Conservation (phyloP, 1,140 invertebrate species). For the Pissodes strobi region DNA sequence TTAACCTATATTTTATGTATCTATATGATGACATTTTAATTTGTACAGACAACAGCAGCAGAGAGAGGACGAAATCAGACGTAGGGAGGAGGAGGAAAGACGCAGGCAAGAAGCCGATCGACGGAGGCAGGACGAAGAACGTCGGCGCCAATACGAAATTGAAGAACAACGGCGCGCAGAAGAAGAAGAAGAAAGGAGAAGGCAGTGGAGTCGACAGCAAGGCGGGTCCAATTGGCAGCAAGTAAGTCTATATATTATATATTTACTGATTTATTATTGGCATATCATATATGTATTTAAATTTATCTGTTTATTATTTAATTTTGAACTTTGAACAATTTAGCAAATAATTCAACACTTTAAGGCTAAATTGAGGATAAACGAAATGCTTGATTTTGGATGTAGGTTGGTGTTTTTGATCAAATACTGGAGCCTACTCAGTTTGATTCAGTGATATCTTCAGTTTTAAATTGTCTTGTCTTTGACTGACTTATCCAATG, state of each 20-base stretch:
- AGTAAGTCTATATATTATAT: not conserved
- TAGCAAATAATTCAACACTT: no score
- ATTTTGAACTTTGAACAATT: no score
- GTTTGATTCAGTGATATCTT: not conserved
- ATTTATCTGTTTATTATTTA: no score
- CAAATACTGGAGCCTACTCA: no score
- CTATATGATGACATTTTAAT: not conserved
- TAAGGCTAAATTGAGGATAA: no score
- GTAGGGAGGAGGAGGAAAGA: slow-evolving; percentile 8
- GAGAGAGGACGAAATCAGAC: slow-evolving; percentile 22
- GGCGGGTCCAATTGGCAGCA: slow-evolving; percentile 1
- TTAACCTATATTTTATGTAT: not conserved
- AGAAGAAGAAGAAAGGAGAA: slow-evolving; percentile 29
- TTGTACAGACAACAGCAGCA: slow-evolving; percentile 5
- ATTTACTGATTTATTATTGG: no score
- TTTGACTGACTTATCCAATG: no score
- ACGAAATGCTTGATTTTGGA: no score
- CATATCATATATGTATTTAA: no score
- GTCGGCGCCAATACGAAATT: slow-evolving; percentile 20
- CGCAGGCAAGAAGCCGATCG: slow-evolving; percentile 11
- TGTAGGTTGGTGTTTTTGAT: no score
- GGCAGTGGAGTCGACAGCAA: slow-evolving; percentile 10
- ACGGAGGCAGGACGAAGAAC: slow-evolving; percentile 23
- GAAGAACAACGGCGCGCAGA: slow-evolving; percentile 20
- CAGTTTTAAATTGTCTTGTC: no score